Percentiles rank a stretch among this genome's conserved stretches.
Conservation (phyloP, 2,888 invertebrate genomes). For the Chydorus sphaericus region DNA sequence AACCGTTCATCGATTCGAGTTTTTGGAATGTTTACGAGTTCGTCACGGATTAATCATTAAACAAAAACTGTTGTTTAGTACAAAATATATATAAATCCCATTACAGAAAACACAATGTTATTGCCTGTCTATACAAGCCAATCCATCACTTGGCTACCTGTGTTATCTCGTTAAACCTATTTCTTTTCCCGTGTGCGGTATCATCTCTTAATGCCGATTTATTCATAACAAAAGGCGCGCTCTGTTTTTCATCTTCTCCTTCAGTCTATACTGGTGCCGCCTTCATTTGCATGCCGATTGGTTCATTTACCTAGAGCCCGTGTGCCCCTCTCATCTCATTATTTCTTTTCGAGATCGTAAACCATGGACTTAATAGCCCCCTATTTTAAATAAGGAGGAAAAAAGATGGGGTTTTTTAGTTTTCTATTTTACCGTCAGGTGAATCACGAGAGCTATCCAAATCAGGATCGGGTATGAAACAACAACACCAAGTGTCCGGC, state of each 20-base stretch:
- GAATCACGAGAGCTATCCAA: neutral
- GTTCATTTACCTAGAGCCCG: neutral
- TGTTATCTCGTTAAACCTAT: too few relatives aligned
- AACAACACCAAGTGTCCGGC: neutral
- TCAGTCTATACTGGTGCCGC: too few relatives aligned
- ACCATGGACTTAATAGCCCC: neutral
- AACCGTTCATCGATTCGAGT: too few relatives aligned
- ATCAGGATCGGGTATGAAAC: neutral
- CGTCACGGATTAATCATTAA: too few relatives aligned
- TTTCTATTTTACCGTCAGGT: neutral
- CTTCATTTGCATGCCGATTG: constrained; percentile 7
- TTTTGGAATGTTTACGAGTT: too few relatives aligned
- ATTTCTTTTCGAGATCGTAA: neutral
- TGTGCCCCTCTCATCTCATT: neutral
- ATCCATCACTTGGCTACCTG: neutral
- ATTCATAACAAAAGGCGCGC: neutral
- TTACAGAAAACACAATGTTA: too few relatives aligned
- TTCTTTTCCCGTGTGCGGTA: too few relatives aligned
- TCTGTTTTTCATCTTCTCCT: neutral
- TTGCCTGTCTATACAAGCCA: too few relatives aligned
- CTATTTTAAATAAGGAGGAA: neutral
- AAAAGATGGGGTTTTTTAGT: neutral
- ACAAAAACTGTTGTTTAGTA: too few relatives aligned
- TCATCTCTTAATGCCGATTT: constrained; percentile 4
- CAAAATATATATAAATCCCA: too few relatives aligned